phyloP scores from a whole-genome alignment of 2,888 invertebrate genomes.

The Agrypnus murinus region DNA sequence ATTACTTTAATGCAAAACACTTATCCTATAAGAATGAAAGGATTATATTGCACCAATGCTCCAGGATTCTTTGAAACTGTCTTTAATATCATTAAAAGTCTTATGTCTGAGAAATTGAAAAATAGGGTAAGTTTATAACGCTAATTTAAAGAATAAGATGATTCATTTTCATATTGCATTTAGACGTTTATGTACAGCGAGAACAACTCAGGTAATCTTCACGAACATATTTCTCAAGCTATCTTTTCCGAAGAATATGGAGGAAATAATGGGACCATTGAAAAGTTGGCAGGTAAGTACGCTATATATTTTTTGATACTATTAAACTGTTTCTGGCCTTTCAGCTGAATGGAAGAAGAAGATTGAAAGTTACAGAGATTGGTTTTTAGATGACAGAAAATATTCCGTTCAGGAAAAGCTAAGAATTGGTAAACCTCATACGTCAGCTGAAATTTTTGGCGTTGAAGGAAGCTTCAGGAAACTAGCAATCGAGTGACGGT shows the following conservation, averaged over 20 bases:
- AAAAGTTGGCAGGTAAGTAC: constrained; percentile 72
- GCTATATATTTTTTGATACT: background rate
- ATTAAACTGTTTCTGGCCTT: constrained; percentile 28
- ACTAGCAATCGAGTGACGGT: too few species aligned
- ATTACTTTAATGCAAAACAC: constrained; percentile 72
- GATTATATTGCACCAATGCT: constrained; percentile 76
- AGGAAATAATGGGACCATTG: constrained; percentile 75
- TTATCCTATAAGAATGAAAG: constrained; percentile 75
- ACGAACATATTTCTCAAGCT: constrained; percentile 74
- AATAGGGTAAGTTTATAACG: constrained; percentile 72
- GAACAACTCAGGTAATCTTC: constrained; percentile 73
- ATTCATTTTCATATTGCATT: constrained; percentile 67
- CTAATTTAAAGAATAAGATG: too few species aligned
- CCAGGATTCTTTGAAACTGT: constrained; percentile 79
- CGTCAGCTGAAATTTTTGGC: constrained; percentile 74
- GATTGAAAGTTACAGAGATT: too few species aligned
- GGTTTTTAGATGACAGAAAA: constrained; percentile 73
- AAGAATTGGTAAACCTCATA: constrained; percentile 73
- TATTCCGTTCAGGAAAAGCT: constrained; percentile 73
- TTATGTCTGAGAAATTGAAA: constrained; percentile 77
- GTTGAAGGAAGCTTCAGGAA: constrained; percentile 68
- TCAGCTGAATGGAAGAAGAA: constrained; percentile 73
- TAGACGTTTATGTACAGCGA: constrained; percentile 72
- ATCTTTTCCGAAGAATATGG: constrained; percentile 80
- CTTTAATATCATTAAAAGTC: constrained; percentile 75